Evolutionary conservation across 2,113 vertebrate genomes (phyloP), one percentile per base, ranked within the genome.

Genomic region (Proteles cristata): DNA sequence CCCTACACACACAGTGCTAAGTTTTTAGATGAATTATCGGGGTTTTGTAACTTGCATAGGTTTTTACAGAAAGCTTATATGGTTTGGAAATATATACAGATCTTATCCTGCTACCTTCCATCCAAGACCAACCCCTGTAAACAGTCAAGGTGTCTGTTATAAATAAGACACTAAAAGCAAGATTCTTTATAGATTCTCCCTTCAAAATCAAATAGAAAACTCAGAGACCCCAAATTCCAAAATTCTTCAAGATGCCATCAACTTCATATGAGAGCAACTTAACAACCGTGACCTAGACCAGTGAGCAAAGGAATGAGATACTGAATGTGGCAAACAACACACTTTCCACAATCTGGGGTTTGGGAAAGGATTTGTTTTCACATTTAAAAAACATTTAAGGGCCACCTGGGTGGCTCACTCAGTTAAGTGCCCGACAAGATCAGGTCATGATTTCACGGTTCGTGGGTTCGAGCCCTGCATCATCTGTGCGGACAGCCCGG

Each of bases 41-140:
- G 48, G 68, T 4, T 71, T 28, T 68, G 66, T 43, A 23, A 73
- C 35, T n/a, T 61, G 58, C 2, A 25, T 17, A 16, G 28, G 21
- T 58, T 35, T 48, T 9, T 15, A 16, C n/a, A 16, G 15, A 65
- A 5, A 5, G 17, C 6, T 3, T 1, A 21, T 4, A 58, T 0
- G 23, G 23, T 66, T 4, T 28, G 39, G 61, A 55, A 11, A 53
- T 43, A 48, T 6, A 3, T 6, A 11, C 0, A 21, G 50, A 33
- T 39, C 35, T 31, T 12, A 45, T 39, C 48, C 25, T n/a, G 50
- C 5, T 7, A 4, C n/a, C 79, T 16, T 53, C 74, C 26, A 17
- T 11, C 53, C 2, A 4, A 50, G 66, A 35, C 17, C 35, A 48
- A 43, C 26, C 33, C 21, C 63, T 2, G 2, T 4, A 35, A 23